phyloP scores from a whole-genome alignment of 2,797 vertebrate species.

The Steatocranus sp. region DNA sequence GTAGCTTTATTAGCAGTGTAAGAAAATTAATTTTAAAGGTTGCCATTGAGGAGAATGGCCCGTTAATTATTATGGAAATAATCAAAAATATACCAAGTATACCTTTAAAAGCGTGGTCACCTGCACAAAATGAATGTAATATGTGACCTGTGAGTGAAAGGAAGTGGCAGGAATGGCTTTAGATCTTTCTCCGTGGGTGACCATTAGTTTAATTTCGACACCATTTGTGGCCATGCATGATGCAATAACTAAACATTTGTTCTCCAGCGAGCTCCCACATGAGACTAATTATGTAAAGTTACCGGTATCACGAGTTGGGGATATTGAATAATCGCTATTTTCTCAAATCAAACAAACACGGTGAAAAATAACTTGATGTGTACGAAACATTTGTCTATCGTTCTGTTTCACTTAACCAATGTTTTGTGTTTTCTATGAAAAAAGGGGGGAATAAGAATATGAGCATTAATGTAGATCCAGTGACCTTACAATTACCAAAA shows the following conservation, averaged over 20 bases:
- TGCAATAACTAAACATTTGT: constrained; percentile 65
- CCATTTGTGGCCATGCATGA: constrained; percentile 59
- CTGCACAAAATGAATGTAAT: constrained; percentile 76
- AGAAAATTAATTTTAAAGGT: constrained; percentile 52
- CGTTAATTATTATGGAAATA: constrained; percentile 36
- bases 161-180: constrained; percentile 53
- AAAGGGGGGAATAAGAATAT: constrained; percentile 45
- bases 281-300: constrained; percentile 27
- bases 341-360: constrained; percentile 31
- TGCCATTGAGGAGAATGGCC: constrained; percentile 59
- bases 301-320: not conserved
- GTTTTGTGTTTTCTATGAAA: constrained; percentile 55
- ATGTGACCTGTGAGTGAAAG: constrained; percentile 45
- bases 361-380: constrained; percentile 40
- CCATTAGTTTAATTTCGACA: constrained; percentile 44
- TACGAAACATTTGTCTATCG: constrained; percentile 46
- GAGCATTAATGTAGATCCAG: constrained; percentile 61
- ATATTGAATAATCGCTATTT: constrained; percentile 29
- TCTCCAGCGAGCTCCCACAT: constrained; percentile 44
- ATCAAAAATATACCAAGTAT: constrained; percentile 55
- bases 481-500: constrained; percentile 76
- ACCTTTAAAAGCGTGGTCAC: constrained; percentile 69
- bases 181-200: constrained; percentile 48
- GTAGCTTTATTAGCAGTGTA: constrained; percentile 65
- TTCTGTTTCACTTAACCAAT: constrained; percentile 54